These are phyloP conservation scores for Rhombomys opimus DNA, from an alignment of 2,113 vertebrate genomes.

Conservation along the genomic window DNA sequence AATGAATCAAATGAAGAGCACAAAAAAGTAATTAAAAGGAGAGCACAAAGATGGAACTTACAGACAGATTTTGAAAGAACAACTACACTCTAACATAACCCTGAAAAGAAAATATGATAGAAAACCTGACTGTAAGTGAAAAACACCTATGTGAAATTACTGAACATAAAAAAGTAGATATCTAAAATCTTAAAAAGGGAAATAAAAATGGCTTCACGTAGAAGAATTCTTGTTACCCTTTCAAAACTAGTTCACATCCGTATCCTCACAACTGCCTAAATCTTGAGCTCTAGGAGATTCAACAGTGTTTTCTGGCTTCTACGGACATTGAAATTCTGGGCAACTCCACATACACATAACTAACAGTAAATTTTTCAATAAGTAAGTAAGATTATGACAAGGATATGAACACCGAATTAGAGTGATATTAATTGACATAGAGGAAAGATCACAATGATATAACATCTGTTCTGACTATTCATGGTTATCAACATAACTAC, in stretches of 20 bases:
- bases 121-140: neutral
- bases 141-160: neutral
- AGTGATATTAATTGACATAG: neutral
- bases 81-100: neutral
- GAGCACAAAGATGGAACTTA: neutral
- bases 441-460: neutral
- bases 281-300: neutral
- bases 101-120: neutral
- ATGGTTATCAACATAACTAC: neutral
- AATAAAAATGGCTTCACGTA: neutral
- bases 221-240: neutral
- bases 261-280: neutral
- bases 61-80: neutral
- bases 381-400: neutral
- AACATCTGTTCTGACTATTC: neutral
- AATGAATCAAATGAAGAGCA: neutral
- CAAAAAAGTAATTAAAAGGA: neutral
- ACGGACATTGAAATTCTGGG: neutral
- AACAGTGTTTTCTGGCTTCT: neutral
- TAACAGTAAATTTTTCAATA: neutral
- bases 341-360: neutral
- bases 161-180: neutral
- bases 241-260: rapidly evolving
- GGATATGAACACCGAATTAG: neutral
- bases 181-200: neutral